Evolutionary conservation across 2,113 vertebrate genomes (phyloP).

Genomic region (Hepsetus odoe): DNA sequence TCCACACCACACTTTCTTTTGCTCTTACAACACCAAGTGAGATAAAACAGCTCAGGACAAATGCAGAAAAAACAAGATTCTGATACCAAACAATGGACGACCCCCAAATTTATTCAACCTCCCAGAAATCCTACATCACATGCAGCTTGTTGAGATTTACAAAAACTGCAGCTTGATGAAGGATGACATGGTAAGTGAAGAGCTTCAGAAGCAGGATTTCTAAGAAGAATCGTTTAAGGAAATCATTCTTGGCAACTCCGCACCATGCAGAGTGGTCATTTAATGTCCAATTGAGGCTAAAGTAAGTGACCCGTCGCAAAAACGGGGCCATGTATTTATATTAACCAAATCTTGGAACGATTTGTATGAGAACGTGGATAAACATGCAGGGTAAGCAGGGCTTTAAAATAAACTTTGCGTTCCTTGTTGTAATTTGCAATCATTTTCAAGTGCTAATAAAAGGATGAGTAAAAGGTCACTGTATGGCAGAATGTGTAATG

Average conservation of each 20-base stretch:
- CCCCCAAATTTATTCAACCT: neutral
- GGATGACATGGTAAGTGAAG: neutral
- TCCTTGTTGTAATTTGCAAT: neutral
- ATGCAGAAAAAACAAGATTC: neutral
- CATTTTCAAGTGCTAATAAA: conserved; percentile 1
- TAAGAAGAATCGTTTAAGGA: neutral
- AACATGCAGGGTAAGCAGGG: conserved; percentile 34
- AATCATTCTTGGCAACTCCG: conserved; percentile 6
- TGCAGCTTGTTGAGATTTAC: neutral
- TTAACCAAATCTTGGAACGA: conserved; percentile 30
- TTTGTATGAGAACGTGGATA: conserved; percentile 25
- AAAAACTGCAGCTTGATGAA: neutral
- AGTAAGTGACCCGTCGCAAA: conserved; percentile 28
- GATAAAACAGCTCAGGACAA: conserved; percentile 3
- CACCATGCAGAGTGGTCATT: conserved; percentile 31
- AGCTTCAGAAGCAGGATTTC: neutral
- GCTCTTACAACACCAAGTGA: conserved; percentile 1
- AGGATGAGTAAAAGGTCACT: conserved; percentile 11
- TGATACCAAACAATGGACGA: neutral
- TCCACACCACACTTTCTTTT: conserved; percentile 33
- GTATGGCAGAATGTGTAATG: neutral
- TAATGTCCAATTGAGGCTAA: conserved; percentile 11
- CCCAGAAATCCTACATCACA: neutral
- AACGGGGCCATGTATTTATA: conserved; percentile 43
- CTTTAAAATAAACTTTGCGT: conserved; percentile 11